Conservation (phyloP, 2,888 invertebrate species). For the Pollenia labialis region DNA sequence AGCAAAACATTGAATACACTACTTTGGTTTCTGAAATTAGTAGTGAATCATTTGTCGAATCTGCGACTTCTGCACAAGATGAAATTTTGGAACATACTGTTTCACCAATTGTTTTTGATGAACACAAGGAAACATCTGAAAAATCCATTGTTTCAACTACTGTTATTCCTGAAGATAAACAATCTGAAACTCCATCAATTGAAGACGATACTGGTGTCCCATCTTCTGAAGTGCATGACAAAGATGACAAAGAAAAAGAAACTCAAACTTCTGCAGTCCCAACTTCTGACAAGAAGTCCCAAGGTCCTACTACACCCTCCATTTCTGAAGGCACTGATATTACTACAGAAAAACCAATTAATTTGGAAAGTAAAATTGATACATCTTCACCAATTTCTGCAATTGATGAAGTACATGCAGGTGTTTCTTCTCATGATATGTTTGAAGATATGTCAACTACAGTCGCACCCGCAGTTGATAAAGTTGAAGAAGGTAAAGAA, state of each 20-base stretch:
- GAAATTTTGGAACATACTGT: slow-evolving; percentile 46
- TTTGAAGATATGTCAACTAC: slow-evolving; percentile 29
- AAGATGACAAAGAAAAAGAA: slow-evolving; percentile 63
- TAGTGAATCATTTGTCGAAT: slow-evolving; percentile 55
- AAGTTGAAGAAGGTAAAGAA: slow-evolving; percentile 27
- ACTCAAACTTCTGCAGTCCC: slow-evolving; percentile 61
- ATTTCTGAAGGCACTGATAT: slow-evolving; percentile 13
- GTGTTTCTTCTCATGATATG: slow-evolving; percentile 41
- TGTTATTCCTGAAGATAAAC: slow-evolving; percentile 46
- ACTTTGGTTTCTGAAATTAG: slow-evolving; percentile 65
- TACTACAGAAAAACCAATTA: slow-evolving; percentile 26
- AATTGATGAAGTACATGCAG: slow-evolving; percentile 42
- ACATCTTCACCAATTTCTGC: slow-evolving; percentile 6
- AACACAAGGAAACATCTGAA: slow-evolving; percentile 51
- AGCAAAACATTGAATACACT: slow-evolving; percentile 44
- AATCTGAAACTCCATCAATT: slow-evolving; percentile 65
- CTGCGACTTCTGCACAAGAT: slow-evolving; percentile 66
- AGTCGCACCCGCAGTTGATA: slow-evolving; percentile 48
- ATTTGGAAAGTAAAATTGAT: slow-evolving; percentile 44
- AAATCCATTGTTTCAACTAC: slow-evolving; percentile 30
- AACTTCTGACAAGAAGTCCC: slow-evolving; percentile 54
- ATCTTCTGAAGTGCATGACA: slow-evolving; percentile 23
- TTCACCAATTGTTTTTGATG: slow-evolving; percentile 34
- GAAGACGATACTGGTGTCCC: slow-evolving; percentile 4
- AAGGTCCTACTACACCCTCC: slow-evolving; percentile 3